Evolutionary conservation across 2,888 invertebrate species (phyloP), one percentile per base, ranked within the genome.

Genomic region (Melanargia galathea): DNA sequence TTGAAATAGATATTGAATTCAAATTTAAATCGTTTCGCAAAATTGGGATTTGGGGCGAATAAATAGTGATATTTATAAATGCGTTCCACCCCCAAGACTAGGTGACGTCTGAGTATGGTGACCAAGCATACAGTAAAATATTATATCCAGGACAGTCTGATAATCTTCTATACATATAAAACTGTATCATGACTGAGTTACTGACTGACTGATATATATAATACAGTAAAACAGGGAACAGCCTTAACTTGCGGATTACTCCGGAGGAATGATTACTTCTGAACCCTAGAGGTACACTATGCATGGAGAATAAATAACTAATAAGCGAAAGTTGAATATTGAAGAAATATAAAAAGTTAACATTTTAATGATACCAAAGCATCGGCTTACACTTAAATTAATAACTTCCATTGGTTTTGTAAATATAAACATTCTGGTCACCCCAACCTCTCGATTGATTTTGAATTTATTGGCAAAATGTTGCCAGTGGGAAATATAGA

Each of bases 401-500:
- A 16, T 43, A n/a, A 40, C 2, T 35, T 40, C 8, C 16, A 2
- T 10, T 2, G 18, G 7, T 43, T 43, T 43, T 43, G n/a, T 26
- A 33, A 43, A 18, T 55, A 18, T 55, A 3, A 30, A 24, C 2
- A 13, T 7, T 20, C 24, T 59, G 26, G 59, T 35, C 54, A 51
- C 58, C 30, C 61, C 43, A 66, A 40, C 11, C 16, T 46, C 49
- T 43, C 55, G 83, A 87, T 86, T 86, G 86, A 86, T 87, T 85
- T 80, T 79, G 78, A 83, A 86, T 87, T 84, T 86, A 87, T 87
- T 84, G 85, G 80, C 77, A 76, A 80, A 83, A 81, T 79, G 79
- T 77, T 81, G 79, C 80, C 80, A 77, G 74, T 67, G 67, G 67
- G 70, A 75, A 72, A 75, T 75, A 74, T 74, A 74, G 73, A 70